Base-by-base conservation (phyloP, 2,797 vertebrate genomes). In the Sandelia bainsii region DNA sequence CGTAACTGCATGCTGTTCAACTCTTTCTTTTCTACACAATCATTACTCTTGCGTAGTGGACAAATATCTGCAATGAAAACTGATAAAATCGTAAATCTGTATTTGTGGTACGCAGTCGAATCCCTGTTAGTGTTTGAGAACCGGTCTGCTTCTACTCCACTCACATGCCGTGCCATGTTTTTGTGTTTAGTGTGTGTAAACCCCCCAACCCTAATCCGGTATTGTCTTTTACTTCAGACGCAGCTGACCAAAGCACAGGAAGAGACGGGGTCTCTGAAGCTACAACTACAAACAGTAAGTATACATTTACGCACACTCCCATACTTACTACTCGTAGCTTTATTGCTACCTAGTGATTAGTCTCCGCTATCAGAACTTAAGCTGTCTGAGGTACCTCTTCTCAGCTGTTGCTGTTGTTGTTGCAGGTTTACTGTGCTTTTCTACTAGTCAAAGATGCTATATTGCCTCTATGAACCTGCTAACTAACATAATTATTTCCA, bases 171-270 rank as follows among this genome's bases (percentile, higher is more conserved):
- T 7, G 19, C 25, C 13, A 19, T 1, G 8, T 27, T 45, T 37
- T 54, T 59, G 8, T 52, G 1, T 60, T 61, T 37, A 17, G 9
- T 48, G 14, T 64, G 4, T 52, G 1, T 57, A 54, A 52, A 22
- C 19, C 2, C 2, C 11, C 29, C 23, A 13, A 4, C 0, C n/a
- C 6, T 8, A 9, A 2, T 56, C 27, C 5, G 69, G 14, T 34
- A 10, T 34, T 34, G 3, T 63, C 39, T 53, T 16, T 69, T 6
- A 62, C 75, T 62, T 90, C 12, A 99, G 97, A 91, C 62, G 62
- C 96, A 98, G 84, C 88, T 99, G 53, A 95, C 91, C 10, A 96
- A 97, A 89, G 93, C 95, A 29, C 93, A 97, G 79, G 96, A 99
- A 80, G 97, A 99, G 75, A 90, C 89, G 1, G 96, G 96, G 20